Base-by-base conservation (phyloP, 1,140 invertebrate genomes). In the Sycobia sp. region DNA sequence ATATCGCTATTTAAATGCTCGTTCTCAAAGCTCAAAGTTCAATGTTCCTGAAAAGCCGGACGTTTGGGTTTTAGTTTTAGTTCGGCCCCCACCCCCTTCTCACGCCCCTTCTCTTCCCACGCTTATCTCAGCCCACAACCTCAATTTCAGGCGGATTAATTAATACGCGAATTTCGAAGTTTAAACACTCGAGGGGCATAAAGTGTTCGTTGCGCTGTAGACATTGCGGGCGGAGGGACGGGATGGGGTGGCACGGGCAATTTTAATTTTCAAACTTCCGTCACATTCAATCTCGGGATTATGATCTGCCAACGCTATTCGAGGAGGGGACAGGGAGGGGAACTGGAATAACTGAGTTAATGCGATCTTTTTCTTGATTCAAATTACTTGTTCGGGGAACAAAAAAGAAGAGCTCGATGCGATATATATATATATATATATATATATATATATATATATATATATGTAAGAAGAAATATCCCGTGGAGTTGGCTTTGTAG, bases 131-230 rank as follows among this genome's bases (percentile, higher is more conserved):
- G 13, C 38, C 22, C 11, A 46, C 29, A 63, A 44, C 44, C 44
- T 41, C 43, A 56, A 55, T 55, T 55, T 56, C 25, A 62, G 34
- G 29, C 16, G 54, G 55, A 57, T 64, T 57, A 64, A 64, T 64
- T 64, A 57, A 57, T 57, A 51, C 14, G 29, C 11, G 38, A 51
- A 64, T 64, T 63, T 51, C 62, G 47, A 64, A 57, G 62, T 47
- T 57, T 57, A 44, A 64, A 57, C 18, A 50, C 44, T 56, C 34
- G 34, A 20, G 11, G 1, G 32, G 18, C 11, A 32, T 22, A 49
- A 41, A 62, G 34, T 18, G 32, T 54, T 62, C 41, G 59, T 62
- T 55, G 39, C 53, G 44, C 44, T 11, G 16, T 29, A 11, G 27
- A 43, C 16, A 54, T 27, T 36, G 16, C 38, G 5, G 22, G 16